Evolutionary conservation across 2,797 vertebrate species (phyloP), one percentile per base, ranked within the genome.

Genomic region (Miichthys miiuy): DNA sequence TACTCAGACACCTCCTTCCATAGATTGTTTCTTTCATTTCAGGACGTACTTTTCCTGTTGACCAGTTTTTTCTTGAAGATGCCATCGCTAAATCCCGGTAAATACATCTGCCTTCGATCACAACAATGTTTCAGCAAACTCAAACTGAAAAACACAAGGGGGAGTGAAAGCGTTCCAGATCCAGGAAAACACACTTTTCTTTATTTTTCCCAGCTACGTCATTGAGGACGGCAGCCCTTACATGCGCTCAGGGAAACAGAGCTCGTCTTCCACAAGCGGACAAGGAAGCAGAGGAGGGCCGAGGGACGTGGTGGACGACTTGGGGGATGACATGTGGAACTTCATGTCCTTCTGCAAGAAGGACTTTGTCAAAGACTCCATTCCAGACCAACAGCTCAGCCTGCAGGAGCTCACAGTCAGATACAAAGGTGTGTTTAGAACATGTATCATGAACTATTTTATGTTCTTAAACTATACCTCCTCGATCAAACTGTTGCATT

Each of bases 31-130:
- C 0, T 72, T 21, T 75, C 11, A 6, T 70, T 77, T 47, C 80
- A 99, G 98, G 98, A n/a, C 95, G 94, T 42, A 97, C 97, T 0
- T 99, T 98, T 89, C 98, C 98, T 20, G 98, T 99, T 52, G 97
- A 98, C 84, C 97, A 98, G 82, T 97, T 97, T 89, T 99, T 99
- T 79, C 95, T 99, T 58, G 98, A 99, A 92, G 98, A 99, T 83
- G 97, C 96, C 64, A 94, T 99, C 58, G 90, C 93, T 74, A 94
- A 96, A 94, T 96, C 97, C 1, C 93, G 95, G 98, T 99, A 92
- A 89, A 86, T 48, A 52, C 16, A 60, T 58, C 23, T 2, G 21
- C 23, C 50, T 48, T 68, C 1, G 18, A 5, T 18, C 10, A 38
- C 23, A 38, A 42, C 20, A 30, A 27, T 57, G 38, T 25, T 54